These are phyloP conservation scores for Chelonoidis abingdonii DNA, from an alignment of 2,113 vertebrate species.

Conservation along the genomic window DNA sequence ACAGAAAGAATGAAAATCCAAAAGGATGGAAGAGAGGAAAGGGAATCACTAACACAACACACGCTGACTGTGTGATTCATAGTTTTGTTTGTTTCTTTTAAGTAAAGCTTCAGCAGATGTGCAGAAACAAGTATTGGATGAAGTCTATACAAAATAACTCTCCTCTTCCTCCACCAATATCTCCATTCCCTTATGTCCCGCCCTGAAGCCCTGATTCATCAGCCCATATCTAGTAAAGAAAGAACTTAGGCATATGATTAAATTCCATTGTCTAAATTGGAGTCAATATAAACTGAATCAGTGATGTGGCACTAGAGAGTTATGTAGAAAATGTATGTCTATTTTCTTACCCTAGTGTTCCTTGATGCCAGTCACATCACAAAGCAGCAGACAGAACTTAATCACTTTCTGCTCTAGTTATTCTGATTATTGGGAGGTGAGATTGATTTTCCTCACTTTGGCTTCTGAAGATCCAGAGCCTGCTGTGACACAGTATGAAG, in stretches of 20 bases:
- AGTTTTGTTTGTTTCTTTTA: neutral
- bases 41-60: neutral
- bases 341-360: neutral
- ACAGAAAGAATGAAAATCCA: neutral
- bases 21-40: neutral
- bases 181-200: neutral
- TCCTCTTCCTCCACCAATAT: neutral
- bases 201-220: neutral
- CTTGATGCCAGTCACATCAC: rapidly evolving
- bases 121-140: neutral
- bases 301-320: rapidly evolving
- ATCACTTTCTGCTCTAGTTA: neutral
- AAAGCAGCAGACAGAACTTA: neutral
- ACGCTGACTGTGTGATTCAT: neutral
- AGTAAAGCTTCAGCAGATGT: neutral
- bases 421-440: neutral
- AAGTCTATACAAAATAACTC: neutral
- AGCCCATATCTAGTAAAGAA: neutral
- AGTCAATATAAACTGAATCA: neutral
- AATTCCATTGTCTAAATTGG: neutral
- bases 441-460: constrained; percentile 19
- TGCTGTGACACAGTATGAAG: neutral
- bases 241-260: neutral
- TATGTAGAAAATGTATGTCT: neutral
- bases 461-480: neutral